These are phyloP conservation scores for Microtus oregoni DNA, from an alignment of 2,113 vertebrate genomes.

Conservation along the genomic window DNA sequence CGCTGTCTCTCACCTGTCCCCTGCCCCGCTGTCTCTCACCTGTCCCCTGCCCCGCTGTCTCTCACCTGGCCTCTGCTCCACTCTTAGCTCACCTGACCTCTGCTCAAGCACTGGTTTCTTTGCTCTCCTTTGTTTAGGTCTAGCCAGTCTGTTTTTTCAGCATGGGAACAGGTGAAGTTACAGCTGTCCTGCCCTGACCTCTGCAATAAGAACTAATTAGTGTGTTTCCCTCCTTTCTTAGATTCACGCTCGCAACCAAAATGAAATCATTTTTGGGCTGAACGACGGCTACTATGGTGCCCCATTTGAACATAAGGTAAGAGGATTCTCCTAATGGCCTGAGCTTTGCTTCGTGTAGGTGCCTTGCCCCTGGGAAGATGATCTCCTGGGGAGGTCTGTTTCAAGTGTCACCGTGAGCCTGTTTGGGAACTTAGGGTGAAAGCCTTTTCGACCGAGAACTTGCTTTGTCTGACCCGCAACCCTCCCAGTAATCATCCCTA, in stretches of 20 bases:
- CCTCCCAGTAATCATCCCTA: neutral
- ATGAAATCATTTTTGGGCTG: slow-evolving; percentile 98
- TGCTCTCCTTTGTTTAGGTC: neutral
- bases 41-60: too few relatives aligned
- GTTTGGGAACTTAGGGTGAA: neutral
- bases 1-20: too few relatives aligned
- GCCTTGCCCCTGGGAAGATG: neutral
- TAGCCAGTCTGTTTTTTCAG: neutral
- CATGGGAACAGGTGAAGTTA: neutral
- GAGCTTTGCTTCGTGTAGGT: neutral
- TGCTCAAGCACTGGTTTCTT: neutral
- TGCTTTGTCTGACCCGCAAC: neutral
- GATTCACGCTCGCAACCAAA: slow-evolving; percentile 97
- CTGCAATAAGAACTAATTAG: slow-evolving; percentile 37
- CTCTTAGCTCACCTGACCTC: neutral
- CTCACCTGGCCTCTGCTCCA: neutral
- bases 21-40: too few relatives aligned
- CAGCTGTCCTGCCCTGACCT: neutral
- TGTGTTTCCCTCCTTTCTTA: slow-evolving; percentile 77
- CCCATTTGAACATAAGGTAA: slow-evolving; percentile 97
- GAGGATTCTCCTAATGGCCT: neutral
- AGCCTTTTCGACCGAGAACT: neutral
- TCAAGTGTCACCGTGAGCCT: neutral
- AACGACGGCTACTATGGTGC: slow-evolving; percentile 99
- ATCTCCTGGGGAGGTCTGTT: neutral